Evolutionary conservation across 2,888 invertebrate genomes (phyloP), one percentile per base, ranked within the genome.

Genomic region (Clivina fossor): DNA sequence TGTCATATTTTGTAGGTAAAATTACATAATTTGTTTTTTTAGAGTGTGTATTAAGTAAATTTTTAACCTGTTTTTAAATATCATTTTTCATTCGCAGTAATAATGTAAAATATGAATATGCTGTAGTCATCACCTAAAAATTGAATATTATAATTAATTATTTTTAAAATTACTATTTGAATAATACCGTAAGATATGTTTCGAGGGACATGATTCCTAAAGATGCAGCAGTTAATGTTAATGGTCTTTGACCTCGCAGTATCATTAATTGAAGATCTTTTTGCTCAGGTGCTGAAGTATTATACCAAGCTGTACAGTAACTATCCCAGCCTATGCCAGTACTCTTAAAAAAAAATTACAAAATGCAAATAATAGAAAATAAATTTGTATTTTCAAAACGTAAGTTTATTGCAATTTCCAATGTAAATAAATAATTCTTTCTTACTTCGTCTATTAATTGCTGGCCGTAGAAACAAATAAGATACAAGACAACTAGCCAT

Each of bases 401-500:
- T 19, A 4, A 20, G 3, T 20, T 40, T n/a, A n/a, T n/a, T n/a
- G n/a, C n/a, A n/a, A n/a, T n/a, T n/a, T n/a, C n/a, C n/a, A n/a
- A n/a, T n/a, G n/a, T n/a, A n/a, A n/a, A n/a, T n/a, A n/a, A 3
- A 5, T 15, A 15, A 37, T 15, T 5, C 22, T 3, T 16, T 9
- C 11, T 8, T 60, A 65, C 66, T 59, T 66, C 66, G 41, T 65
- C 62, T 30, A 65, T 65, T 41, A 66, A 48, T 38, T 61, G 54
- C 50, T 66, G 65, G 9, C 65, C 65, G 37, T 62, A 65, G 38
- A 62, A 62, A 20, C 65, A 65, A 20, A 64, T 58, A 7, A 65
- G 38, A 19, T 61, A 59, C 4, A 66, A 50, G 7, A 66, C 50
- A 16, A 62, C 55, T 4, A 65, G 15, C 66, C 66, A 66, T 32